phyloP scores from a whole-genome alignment of 2,888 invertebrate species.

The Dolichopus griseipennis region DNA sequence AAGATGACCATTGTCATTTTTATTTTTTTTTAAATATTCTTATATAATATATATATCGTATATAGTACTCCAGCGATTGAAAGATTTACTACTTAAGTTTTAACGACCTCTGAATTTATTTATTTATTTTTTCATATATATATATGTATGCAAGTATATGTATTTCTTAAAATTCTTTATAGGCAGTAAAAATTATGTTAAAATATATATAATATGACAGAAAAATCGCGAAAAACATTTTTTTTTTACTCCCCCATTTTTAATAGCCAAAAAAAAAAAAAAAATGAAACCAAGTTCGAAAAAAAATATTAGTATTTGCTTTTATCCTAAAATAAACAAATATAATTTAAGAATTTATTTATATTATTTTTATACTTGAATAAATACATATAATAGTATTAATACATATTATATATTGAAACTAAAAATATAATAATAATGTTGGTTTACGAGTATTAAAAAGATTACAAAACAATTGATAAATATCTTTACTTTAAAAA shows the following conservation, averaged over 20 bases:
- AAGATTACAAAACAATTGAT: slow-evolving; percentile 6
- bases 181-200: background rate
- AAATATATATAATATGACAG: background rate
- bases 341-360: slow-evolving; percentile 1
- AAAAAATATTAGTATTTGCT: background rate
- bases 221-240: background rate
- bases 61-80: background rate
- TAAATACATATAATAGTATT: background rate
- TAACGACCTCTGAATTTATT: background rate
- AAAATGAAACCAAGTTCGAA: background rate
- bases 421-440: background rate
- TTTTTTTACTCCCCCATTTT: no score
- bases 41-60: no score
- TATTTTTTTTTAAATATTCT: background rate
- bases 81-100: slow-evolving; percentile 6
- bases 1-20: background rate
- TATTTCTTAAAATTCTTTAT: no score
- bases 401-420: no score
- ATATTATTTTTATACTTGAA: slow-evolving; percentile 1
- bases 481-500: background rate
- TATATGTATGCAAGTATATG: background rate
- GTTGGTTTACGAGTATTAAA: slow-evolving; percentile 1
- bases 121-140: background rate
- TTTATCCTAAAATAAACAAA: background rate
- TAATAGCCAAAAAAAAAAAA: no score